Base-by-base conservation (phyloP, 2,888 invertebrate species). In the Keiferia lycopersicella region DNA sequence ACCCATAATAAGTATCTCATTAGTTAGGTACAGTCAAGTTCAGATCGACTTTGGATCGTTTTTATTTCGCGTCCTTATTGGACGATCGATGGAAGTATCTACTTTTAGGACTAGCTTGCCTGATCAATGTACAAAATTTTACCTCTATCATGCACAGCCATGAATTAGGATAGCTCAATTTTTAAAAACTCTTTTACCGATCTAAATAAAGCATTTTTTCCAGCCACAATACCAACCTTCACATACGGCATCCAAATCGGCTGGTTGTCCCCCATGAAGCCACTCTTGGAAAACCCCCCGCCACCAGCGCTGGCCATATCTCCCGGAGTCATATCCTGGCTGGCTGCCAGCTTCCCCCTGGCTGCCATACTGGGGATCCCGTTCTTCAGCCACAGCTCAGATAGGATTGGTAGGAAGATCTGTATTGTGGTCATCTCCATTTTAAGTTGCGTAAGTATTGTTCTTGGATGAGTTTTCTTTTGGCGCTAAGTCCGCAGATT, bases 201-300 rank as follows among this genome's bases (percentile, higher is more conserved):
- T n/a, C n/a, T n/a, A n/a, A n/a, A n/a, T n/a, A n/a, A n/a, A n/a
- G 30, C 6, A 34, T 70, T 61, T 51, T 2, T 85, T 83, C 8
- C 83, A 93, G 93, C 89, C 0, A 91, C 92, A 20, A 76, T 93
- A 39, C 88, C 92, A 10, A 87, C 91, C 2, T 90, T 93, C 72
- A 88, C 88, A 22, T 87, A 92, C 62, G 93, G 93, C 38, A 87
- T 88, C 26, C 88, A 89, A 67, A 84, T 91, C 11, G 93, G 93
- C 30, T 93, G 92, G 92, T 76, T 92, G 2, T 92, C 93, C 0
- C 92, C 93, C 0, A 91, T 90, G 75, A 81, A 90, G 0, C 84
- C 84, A 0, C 76, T 89, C 18, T 81, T 93, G 64, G 82, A 87
- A 68, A 86, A 90, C 0, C 61, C 70, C 0, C 56, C 69, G 0